phyloP scores from a whole-genome alignment of 2,113 vertebrate genomes.

The Crotophaga sulcirostris region DNA sequence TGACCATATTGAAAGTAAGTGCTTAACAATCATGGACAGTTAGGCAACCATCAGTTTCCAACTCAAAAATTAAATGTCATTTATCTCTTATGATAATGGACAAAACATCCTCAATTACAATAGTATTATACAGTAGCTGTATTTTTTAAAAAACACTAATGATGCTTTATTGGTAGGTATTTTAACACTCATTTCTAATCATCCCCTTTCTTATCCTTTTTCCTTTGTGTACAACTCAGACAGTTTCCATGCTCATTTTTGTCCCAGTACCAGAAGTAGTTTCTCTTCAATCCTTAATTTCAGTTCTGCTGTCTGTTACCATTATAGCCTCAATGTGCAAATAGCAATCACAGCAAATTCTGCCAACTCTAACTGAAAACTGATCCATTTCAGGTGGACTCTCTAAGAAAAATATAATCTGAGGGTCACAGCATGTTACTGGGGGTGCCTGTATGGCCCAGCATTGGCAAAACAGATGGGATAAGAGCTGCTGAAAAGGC shows the following conservation, averaged over 20 bases:
- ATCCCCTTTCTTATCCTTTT: neutral
- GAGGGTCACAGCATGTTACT: neutral
- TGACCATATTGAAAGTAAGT: neutral
- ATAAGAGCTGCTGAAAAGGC: neutral
- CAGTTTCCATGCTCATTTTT: neutral
- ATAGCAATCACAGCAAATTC: neutral
- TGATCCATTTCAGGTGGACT: neutral
- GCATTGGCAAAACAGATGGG: neutral
- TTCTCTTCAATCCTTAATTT: slow-evolving; percentile 13
- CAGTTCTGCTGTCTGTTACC: neutral
- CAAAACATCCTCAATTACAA: neutral
- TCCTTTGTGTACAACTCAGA: neutral
- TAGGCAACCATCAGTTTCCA: neutral
- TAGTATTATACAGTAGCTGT: accelerated
- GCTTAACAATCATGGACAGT: neutral
- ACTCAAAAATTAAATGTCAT: slow-evolving; percentile 7
- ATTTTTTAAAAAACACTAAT: neutral
- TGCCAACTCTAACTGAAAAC: neutral
- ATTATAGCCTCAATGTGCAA: neutral
- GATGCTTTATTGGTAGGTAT: neutral
- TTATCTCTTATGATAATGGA: neutral
- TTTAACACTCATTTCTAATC: neutral
- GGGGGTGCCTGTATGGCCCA: neutral
- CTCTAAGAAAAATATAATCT: neutral
- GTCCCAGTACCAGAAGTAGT: neutral